phyloP scores from a whole-genome alignment of 2,888 invertebrate species.

The Pollenia angustigena region DNA sequence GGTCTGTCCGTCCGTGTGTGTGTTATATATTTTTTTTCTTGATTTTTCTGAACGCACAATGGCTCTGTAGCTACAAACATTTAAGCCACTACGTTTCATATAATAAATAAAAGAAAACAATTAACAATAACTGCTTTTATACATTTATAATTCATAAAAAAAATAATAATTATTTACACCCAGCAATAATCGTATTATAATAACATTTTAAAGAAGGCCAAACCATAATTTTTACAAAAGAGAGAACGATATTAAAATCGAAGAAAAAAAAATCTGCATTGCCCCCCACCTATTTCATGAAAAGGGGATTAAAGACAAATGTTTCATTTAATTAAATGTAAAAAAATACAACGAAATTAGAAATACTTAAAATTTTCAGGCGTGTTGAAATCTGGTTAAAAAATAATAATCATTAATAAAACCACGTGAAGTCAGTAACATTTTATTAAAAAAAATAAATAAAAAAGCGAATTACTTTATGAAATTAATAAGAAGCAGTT shows the following conservation, averaged over 20 bases:
- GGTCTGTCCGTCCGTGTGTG: neutral
- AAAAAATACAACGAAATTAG: neutral
- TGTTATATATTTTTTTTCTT: slow-evolving; percentile 1
- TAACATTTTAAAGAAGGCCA: neutral
- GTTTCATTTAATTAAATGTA: neutral
- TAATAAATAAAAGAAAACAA: neutral
- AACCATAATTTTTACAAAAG: neutral
- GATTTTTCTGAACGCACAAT: neutral
- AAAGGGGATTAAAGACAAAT: slow-evolving; percentile 18
- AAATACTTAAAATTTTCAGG: neutral
- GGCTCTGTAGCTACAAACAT: neutral
- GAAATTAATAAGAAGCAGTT: neutral
- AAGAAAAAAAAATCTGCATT: slow-evolving; percentile 31
- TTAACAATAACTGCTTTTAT: neutral
- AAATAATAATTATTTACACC: neutral
- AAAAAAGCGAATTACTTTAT: no score
- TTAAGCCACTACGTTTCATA: neutral
- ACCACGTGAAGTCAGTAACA: slow-evolving; percentile 38
- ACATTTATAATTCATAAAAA: neutral
- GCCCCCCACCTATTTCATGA: slow-evolving; percentile 32
- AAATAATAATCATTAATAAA: slow-evolving; percentile 46
- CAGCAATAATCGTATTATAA: neutral
- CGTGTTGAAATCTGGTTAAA: slow-evolving; percentile 30
- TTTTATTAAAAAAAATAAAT: neutral
- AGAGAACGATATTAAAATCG: neutral